Evolutionary conservation across 2,888 invertebrate genomes (phyloP).

Genomic region (Conchocele bisecta): DNA sequence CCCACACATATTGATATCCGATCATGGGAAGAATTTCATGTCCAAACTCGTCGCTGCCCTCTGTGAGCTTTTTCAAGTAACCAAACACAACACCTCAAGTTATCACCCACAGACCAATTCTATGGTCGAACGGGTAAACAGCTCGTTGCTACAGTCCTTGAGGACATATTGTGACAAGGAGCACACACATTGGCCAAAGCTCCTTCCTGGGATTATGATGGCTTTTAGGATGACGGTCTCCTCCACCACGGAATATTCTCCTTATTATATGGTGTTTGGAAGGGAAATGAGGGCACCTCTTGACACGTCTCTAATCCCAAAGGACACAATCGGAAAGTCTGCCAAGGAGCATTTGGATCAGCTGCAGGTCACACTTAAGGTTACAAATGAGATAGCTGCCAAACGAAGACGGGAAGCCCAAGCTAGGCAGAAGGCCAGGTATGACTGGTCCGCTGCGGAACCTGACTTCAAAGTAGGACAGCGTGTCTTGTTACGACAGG

Average conservation of each 20-base stretch:
- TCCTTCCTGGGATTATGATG: conserved; percentile 33
- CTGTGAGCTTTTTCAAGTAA: conserved; percentile 39
- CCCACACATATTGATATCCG: conserved; percentile 36
- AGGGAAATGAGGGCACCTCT: conserved; percentile 26
- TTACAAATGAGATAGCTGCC: neutral
- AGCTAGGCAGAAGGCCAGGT: conserved; percentile 7
- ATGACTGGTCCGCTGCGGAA: conserved; percentile 18
- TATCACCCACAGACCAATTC: conserved; percentile 31
- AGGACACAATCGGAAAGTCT: conserved; percentile 16
- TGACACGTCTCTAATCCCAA: conserved; percentile 38
- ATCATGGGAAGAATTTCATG: conserved; percentile 46
- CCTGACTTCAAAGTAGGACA: conserved; percentile 13
- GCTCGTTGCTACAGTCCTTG: conserved; percentile 9
- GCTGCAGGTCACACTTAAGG: neutral
- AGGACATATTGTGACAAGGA: conserved; percentile 18
- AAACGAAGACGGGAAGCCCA: neutral
- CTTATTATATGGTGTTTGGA: conserved; percentile 30
- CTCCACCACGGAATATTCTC: conserved; percentile 24
- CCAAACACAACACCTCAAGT: conserved; percentile 30
- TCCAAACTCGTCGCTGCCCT: conserved; percentile 35
- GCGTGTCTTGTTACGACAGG: conserved; percentile 17
- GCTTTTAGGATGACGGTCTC: conserved; percentile 22
- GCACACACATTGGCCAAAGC: conserved; percentile 38
- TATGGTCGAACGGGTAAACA: conserved; percentile 23
- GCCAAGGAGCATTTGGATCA: conserved; percentile 6